A percentile compares a stretch with the other conserved stretches of the same genome.
Conservation (phyloP, 2,888 invertebrate genomes). For the Trichogramma dendrolimi region DNA sequence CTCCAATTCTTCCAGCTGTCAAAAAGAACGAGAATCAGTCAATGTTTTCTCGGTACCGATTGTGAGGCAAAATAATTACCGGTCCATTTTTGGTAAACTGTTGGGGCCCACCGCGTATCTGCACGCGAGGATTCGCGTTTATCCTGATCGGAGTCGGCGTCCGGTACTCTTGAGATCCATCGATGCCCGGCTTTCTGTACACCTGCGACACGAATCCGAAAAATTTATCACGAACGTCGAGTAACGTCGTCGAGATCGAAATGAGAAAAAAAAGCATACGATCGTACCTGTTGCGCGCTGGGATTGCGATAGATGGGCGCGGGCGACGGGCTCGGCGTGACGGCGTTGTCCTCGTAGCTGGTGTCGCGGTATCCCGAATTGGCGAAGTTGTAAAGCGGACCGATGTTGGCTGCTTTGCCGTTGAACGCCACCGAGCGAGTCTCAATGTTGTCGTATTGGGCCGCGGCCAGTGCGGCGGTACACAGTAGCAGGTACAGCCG, state of each 20-base stretch:
- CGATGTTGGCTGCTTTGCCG: constrained; percentile 43
- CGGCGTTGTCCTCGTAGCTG: constrained; percentile 50
- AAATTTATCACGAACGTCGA: background rate
- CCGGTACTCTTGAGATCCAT: constrained; percentile 34
- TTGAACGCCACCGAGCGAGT: constrained; percentile 41
- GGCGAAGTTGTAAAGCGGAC: constrained; percentile 43
- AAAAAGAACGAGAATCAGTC: background rate
- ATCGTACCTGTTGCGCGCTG: constrained; percentile 15
- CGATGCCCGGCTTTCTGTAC: constrained; percentile 39
- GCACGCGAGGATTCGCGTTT: constrained; percentile 21
- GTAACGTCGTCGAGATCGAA: too few species aligned
- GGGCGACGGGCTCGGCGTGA: constrained; percentile 48
- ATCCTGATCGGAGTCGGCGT: constrained; percentile 28
- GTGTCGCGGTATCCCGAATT: constrained; percentile 47
- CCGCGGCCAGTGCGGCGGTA: constrained; percentile 41
- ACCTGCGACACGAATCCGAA: constrained; percentile 30
- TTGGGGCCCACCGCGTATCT: constrained; percentile 34
- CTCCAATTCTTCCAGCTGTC: constrained; percentile 55
- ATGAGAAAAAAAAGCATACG: too few species aligned
- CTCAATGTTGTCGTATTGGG: constrained; percentile 41
- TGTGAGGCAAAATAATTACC: constrained; percentile 24
- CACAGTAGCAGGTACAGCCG: constrained; percentile 42
- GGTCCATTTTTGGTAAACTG: constrained; percentile 34
- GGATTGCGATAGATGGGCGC: constrained; percentile 43
- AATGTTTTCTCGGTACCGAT: background rate